Evolutionary conservation across 2,888 invertebrate species (phyloP).

Genomic region (Thera britannica): DNA sequence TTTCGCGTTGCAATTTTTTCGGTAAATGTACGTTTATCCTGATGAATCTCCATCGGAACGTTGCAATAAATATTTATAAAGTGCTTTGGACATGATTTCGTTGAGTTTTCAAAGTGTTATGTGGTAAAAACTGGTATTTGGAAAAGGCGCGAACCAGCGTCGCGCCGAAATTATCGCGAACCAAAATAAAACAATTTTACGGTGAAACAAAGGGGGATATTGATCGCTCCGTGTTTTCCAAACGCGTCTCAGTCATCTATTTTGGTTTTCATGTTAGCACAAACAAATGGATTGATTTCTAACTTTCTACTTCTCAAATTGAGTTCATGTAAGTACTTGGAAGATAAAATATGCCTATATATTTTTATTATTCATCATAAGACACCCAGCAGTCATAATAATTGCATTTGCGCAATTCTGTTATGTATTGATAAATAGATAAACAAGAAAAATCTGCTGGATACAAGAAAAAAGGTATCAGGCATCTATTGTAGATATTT

Average conservation of each 20-base stretch:
- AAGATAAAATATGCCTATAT: not conserved
- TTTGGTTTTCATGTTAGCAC: constrained; percentile 46
- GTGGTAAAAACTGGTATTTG: constrained; percentile 54
- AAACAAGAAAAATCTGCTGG: not conserved
- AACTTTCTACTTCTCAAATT: constrained; percentile 61
- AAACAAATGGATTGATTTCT: constrained; percentile 53
- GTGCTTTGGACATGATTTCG: constrained; percentile 34
- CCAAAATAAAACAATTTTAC: constrained; percentile 53
- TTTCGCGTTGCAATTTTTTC: constrained; percentile 62
- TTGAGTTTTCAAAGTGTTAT: constrained; percentile 37
- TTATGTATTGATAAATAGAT: not conserved
- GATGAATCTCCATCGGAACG: constrained; percentile 32
- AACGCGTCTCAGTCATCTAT: constrained; percentile 41
- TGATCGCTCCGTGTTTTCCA: constrained; percentile 41
- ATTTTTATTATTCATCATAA: not conserved
- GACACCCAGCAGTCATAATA: not conserved
- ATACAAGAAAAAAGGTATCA: no score
- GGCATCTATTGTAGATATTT: no score
- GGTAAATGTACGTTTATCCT: constrained; percentile 50
- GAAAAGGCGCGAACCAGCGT: constrained; percentile 79
- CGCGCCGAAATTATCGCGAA: constrained; percentile 53
- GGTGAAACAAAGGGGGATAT: constrained; percentile 55
- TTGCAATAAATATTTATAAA: constrained; percentile 22
- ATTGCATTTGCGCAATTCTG: not conserved
- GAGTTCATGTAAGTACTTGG: constrained; percentile 72